Percentiles rank a stretch among this genome's conserved stretches.
These are phyloP conservation scores for Catamblyrhynchus diadema DNA, from an alignment of 2,797 vertebrate species.

Conservation along the genomic window DNA sequence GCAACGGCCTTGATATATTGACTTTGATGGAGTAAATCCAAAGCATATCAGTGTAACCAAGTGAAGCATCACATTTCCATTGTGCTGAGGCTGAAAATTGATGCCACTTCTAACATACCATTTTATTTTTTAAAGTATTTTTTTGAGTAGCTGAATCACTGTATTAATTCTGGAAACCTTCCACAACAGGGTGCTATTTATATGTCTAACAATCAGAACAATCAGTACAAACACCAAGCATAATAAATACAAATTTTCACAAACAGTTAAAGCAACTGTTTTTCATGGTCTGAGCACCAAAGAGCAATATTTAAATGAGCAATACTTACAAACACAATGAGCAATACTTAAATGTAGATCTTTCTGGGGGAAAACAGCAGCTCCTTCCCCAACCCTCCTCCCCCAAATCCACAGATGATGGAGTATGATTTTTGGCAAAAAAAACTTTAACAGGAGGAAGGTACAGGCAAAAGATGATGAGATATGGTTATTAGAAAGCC, in stretches of 20 bases:
- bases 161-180: not conserved
- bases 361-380: not conserved
- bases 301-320: not conserved
- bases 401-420: not conserved
- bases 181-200: not conserved
- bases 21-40: not conserved
- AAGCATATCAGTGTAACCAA: not conserved
- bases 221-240: not conserved
- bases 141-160: not conserved
- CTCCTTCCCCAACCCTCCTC: not conserved
- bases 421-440: slow-evolving; percentile 8
- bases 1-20: not conserved
- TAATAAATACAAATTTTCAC: not conserved
- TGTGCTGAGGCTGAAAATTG: not conserved
- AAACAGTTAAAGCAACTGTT: not conserved
- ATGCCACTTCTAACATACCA: not conserved
- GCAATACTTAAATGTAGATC: not conserved
- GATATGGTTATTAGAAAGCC: not conserved
- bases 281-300: not conserved
- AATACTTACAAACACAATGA: not conserved
- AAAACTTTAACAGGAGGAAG: not conserved
- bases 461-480: not conserved
- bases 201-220: not conserved
- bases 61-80: not conserved
- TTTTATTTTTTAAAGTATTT: not conserved